These are phyloP conservation scores for Oopsacas minuta DNA, from an alignment of 37 sponge, comb jelly and placozoan genomes.

Conservation along the genomic window DNA sequence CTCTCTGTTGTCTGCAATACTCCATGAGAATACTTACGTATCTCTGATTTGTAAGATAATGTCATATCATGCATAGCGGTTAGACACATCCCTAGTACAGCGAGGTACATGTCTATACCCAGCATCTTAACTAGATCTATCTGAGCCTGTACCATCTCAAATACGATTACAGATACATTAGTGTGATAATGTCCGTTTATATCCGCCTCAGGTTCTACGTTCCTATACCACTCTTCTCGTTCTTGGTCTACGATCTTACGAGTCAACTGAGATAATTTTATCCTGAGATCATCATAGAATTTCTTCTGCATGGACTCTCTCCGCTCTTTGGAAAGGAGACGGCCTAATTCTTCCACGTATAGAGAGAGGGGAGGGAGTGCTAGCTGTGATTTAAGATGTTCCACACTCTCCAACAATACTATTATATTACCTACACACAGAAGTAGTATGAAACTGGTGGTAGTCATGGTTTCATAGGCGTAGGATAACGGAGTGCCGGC, in stretches of 20 bases:
- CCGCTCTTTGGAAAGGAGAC: neutral
- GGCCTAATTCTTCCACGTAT: neutral
- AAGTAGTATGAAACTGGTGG: too few relatives aligned
- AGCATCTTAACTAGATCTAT: neutral
- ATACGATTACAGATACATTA: neutral
- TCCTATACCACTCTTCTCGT: neutral
- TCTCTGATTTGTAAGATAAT: neutral
- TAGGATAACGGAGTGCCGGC: too few relatives aligned
- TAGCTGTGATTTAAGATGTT: neutral
- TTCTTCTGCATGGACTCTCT: neutral
- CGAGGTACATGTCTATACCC: neutral
- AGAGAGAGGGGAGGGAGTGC: neutral
- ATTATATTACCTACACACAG: neutral
- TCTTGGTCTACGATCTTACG: conserved; percentile 10
- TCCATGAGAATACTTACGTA: neutral
- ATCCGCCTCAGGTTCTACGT: neutral
- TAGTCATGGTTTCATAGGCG: too few relatives aligned
- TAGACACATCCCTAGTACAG: neutral
- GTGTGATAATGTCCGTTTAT: conserved; percentile 11
- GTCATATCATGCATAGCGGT: neutral
- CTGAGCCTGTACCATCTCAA: conserved; percentile 4
- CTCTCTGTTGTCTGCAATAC: neutral
- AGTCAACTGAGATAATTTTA: neutral
- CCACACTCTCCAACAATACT: neutral
- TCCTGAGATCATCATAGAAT: neutral